A percentile compares a stretch with the other conserved stretches of the same genome.
Conservation (phyloP, 2,113 vertebrate genomes). For the Sisor rabdophorus region DNA sequence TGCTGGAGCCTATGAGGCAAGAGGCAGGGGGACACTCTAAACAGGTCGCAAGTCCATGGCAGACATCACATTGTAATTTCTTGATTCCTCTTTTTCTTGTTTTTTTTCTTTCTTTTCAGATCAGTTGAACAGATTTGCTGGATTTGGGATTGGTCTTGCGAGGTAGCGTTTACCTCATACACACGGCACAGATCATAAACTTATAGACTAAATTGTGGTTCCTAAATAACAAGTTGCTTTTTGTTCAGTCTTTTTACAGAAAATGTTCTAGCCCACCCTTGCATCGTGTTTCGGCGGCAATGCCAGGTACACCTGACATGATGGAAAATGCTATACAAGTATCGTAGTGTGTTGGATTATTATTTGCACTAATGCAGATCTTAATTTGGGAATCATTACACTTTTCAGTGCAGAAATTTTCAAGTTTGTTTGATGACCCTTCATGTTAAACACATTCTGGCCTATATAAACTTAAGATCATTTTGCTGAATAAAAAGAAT, state of each 20-base stretch:
- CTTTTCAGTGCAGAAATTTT: neutral
- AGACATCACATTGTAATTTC: too few species aligned
- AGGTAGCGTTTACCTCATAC: slow-evolving; percentile 69
- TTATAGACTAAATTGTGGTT: neutral
- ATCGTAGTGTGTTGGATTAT: too few species aligned
- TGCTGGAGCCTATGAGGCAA: too few species aligned
- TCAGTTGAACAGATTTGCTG: slow-evolving; percentile 85
- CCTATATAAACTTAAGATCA: too few species aligned
- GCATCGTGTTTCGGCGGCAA: slow-evolving; percentile 90
- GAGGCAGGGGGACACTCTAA: too few species aligned
- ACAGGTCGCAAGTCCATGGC: too few species aligned
- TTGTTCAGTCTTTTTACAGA: slow-evolving; percentile 84
- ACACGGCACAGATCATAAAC: neutral
- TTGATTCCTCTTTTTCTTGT: too few species aligned
- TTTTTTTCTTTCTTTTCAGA: slow-evolving; percentile 68
- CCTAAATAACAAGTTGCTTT: neutral
- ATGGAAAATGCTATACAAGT: neutral
- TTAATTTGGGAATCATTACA: neutral
- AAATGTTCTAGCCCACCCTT: slow-evolving; percentile 94
- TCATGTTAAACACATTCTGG: too few species aligned
- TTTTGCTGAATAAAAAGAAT: too few species aligned
- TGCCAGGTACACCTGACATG: slow-evolving; percentile 80
- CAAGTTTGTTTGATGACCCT: too few species aligned
- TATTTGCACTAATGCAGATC: neutral
- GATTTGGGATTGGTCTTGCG: slow-evolving; percentile 88